phyloP scores from a whole-genome alignment of 2,888 invertebrate genomes.

The Drosophila rubida region DNA sequence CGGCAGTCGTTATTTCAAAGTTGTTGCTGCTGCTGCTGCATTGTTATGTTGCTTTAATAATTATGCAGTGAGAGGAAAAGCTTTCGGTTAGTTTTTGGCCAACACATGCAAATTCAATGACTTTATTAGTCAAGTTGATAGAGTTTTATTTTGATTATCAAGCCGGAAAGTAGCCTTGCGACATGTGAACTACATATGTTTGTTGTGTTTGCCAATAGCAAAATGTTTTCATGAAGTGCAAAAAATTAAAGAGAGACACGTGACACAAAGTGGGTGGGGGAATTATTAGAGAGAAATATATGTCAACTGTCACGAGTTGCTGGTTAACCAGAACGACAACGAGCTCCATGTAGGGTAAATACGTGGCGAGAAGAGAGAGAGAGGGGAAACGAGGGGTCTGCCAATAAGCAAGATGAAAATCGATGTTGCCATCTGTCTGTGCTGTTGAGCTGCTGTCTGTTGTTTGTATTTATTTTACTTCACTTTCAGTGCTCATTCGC shows the following conservation, averaged over 20 bases:
- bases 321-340: slow-evolving; percentile 4
- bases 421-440: slow-evolving; percentile 59
- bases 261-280: slow-evolving; percentile 8
- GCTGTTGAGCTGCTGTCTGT: not conserved
- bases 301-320: slow-evolving; percentile 60
- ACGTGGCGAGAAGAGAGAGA: not conserved
- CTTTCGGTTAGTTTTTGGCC: slow-evolving; percentile 30
- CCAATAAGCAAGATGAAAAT: slow-evolving; percentile 64
- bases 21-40: not conserved
- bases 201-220: not conserved
- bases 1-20: slow-evolving; percentile 7
- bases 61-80: slow-evolving; percentile 12
- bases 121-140: slow-evolving; percentile 28
- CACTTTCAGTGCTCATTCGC: slow-evolving; percentile 40
- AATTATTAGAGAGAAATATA: slow-evolving; percentile 43
- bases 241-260: not conserved
- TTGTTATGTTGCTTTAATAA: slow-evolving; percentile 47
- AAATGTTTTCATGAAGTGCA: slow-evolving; percentile 4
- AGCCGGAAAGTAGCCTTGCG: not conserved
- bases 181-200: not conserved
- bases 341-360: not conserved
- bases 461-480: slow-evolving; percentile 40
- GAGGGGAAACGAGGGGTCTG: not conserved
- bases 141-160: not conserved
- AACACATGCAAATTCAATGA: slow-evolving; percentile 27